These are phyloP conservation scores for Esperia sulphurella DNA, from an alignment of 2,888 invertebrate species.

Conservation along the genomic window DNA sequence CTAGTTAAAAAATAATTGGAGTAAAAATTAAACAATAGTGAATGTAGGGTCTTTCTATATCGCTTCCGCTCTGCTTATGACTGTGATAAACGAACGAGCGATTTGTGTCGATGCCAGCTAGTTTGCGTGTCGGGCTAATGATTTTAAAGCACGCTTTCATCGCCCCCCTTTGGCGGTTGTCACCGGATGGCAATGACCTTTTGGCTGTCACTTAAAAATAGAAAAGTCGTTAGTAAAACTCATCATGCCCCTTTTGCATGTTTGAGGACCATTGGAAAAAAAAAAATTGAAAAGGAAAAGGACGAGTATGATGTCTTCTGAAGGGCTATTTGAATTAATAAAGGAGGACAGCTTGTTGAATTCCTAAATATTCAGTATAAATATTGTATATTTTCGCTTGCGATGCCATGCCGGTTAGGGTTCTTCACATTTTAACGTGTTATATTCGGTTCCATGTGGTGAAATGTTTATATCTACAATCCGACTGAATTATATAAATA, in stretches of 20 bases:
- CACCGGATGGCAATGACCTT: constrained; percentile 27
- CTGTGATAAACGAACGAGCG: background rate
- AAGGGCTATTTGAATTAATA: constrained; percentile 2
- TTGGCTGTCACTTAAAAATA: constrained; percentile 8
- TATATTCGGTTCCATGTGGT: too few relatives aligned
- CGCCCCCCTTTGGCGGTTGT: constrained; percentile 21
- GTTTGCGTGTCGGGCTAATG: constrained; percentile 32
- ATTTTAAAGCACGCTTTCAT: constrained; percentile 34
- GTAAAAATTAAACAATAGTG: too few relatives aligned
- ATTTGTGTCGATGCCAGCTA: constrained; percentile 26
- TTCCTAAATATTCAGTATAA: too few relatives aligned
- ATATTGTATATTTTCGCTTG: too few relatives aligned
- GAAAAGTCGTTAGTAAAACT: constrained; percentile 3
- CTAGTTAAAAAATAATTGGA: too few relatives aligned
- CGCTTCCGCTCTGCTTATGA: constrained; percentile 6
- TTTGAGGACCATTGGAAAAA: constrained; percentile 7
- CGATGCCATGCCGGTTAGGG: too few relatives aligned
- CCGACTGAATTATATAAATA: too few relatives aligned
- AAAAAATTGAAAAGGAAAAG: constrained; percentile 4
- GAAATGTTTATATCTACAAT: too few relatives aligned
- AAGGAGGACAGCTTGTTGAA: background rate
- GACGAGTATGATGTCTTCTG: background rate
- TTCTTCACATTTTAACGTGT: too few relatives aligned
- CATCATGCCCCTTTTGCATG: constrained; percentile 16
- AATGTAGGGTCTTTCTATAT: too few relatives aligned